Base-by-base conservation (phyloP, 1,140 invertebrate species). In the Macrosteles quadrilineatus region DNA sequence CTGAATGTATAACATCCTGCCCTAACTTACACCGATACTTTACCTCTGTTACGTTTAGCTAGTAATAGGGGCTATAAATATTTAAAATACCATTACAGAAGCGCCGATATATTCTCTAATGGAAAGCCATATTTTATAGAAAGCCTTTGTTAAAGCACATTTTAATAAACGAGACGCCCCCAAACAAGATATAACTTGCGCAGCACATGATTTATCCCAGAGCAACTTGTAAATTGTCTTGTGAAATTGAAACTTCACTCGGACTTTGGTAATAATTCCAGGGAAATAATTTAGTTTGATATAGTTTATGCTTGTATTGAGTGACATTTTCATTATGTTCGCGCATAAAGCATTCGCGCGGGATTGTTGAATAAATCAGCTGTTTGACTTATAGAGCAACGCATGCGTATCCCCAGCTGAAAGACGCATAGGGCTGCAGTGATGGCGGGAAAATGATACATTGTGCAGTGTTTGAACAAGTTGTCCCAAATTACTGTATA, bases 271-370 rank as follows among this genome's bases (percentile, higher is more conserved):
- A 27, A 29, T 59, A 59, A 59, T 59, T 59, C 55, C 27, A 25
- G 27, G 55, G 55, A 59, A 59, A 59, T 59, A 59, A 59, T 59
- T 59, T 59, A 59, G 55, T 59, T 59, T 59, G 55, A 59, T 59
- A 59, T 59, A 59, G 55, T 59, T 59, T 59, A 59, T 59, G 55
- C 27, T 59, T 59, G 55, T 29, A 59, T 59, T 59, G 55, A 59
- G 55, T 59, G 55, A 59, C 55, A 59, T 59, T 59, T 59, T 59
- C 55, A 59, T 59, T 59, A 59, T 59, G 21, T 59, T 23, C 55
- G 55, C 21, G 55, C 55, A 30, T 59, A 59, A 59, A 59, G 55
- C 55, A 59, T 23, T 59, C 55, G 55, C 55, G 25, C 27, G 21
- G 55, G 55, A 59, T 59, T 59, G 55, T 59, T 14, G 55, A 25